phyloP scores from a whole-genome alignment of 2,797 vertebrate genomes.

The Taeniopygia guttata region DNA sequence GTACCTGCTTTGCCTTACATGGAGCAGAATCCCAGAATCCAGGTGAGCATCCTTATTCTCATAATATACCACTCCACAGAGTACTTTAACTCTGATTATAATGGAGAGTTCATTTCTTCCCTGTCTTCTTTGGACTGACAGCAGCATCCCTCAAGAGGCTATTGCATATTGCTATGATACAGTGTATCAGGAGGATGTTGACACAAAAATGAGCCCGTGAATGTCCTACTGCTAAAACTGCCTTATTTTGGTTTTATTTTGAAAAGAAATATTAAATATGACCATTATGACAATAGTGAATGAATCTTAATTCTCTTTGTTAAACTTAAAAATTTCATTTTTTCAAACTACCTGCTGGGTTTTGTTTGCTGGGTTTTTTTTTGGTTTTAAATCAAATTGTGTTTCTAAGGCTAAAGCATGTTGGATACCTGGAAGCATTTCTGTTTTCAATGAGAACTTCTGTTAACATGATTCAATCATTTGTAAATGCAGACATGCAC shows the following conservation, averaged over 20 bases:
- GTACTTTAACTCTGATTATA: neutral
- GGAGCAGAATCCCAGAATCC: neutral
- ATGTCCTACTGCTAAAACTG: neutral
- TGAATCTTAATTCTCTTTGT: neutral
- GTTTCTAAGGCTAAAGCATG: neutral
- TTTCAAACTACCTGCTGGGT: neutral
- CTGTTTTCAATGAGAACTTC: neutral
- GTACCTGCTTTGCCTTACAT: neutral
- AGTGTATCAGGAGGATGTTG: neutral
- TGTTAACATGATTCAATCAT: neutral
- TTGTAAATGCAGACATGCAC: conserved; percentile 33
- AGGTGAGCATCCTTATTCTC: neutral
- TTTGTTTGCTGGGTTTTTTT: neutral
- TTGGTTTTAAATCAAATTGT: neutral
- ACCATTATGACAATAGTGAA: neutral
- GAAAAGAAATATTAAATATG: neutral
- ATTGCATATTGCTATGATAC: neutral
- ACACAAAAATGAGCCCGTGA: neutral
- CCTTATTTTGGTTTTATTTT: neutral
- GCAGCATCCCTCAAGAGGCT: neutral
- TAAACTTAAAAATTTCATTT: neutral
- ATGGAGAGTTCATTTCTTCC: neutral
- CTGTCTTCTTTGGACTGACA: neutral
- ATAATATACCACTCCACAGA: neutral
- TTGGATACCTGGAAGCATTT: neutral